Base-by-base conservation (phyloP, 2,113 vertebrate genomes). In the Synchiropus splendidus region DNA sequence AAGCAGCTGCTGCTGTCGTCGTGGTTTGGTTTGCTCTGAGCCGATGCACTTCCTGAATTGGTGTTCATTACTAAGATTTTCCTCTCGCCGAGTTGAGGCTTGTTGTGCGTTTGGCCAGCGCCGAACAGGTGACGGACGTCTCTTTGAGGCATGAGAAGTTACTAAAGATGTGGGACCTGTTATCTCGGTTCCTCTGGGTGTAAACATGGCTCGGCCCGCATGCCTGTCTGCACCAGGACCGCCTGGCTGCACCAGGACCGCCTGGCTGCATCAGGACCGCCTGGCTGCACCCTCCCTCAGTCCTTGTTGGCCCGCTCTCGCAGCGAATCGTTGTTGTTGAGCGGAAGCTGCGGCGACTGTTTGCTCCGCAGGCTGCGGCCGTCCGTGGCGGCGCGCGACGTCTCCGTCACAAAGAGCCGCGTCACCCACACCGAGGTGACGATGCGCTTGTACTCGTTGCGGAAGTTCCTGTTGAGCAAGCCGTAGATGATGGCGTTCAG, bases 401-500 rank as follows among this genome's bases (percentile, higher is more conserved):
- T 83, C 30, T 89, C 87, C 16, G 86, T 88, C 62, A 88, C 82
- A 37, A 92, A 89, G 36, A 74, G 72, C 31, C 77, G 64, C n/a
- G 88, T 89, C 61, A 80, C 84, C 88, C 88, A 92, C 36, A 92
- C 80, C 0, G 82, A 86, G 16, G 79, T 86, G 66, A 93, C 63
- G 31, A 95, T 92, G 50, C 79, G 83, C 72, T 88, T 89, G 64
- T 94, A 94, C 73, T 94, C 94, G 45, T 87, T 89, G 36, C 86
- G 79, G 70, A 95, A 95, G 70, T 94, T 96, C 75, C 89, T 83
- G 69, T 97, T 94, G 51, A 96, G 87, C 36, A 97, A 79, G 72
- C 92, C 91, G 0, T 92, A 95, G 70, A 92, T 83, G 62, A 95
- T 79, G 64, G 92, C 89, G 1, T 95, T 93, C 69, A 94, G 89